phyloP scores from a whole-genome alignment of 37 sponge, comb jelly and placozoan species.

The Aplysina aerophoba region DNA sequence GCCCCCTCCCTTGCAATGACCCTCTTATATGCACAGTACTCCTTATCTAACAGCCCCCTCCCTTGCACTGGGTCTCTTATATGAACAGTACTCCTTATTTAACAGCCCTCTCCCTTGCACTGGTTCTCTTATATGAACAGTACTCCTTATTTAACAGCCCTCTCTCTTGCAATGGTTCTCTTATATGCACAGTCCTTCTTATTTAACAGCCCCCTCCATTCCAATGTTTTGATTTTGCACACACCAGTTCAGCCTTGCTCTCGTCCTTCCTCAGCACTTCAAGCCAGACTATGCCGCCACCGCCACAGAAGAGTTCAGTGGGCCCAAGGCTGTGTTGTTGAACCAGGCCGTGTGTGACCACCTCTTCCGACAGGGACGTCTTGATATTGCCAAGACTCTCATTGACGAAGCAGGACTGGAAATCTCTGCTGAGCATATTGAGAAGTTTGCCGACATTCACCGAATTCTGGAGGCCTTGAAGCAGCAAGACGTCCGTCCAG shows the following conservation, averaged over 20 bases:
- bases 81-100: too few species aligned
- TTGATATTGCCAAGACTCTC: conserved; percentile 72
- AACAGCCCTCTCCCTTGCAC: too few species aligned
- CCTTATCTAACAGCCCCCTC: too few species aligned
- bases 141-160: too few species aligned
- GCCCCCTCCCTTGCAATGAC: too few species aligned
- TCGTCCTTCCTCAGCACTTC: conserved; percentile 56
- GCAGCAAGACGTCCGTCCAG: conserved; percentile 54
- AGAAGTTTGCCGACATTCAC: conserved; percentile 74
- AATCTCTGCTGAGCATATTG: conserved; percentile 45
- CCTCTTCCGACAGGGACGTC: conserved; percentile 79
- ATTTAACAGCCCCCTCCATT: not conserved
- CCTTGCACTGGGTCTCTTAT: too few species aligned
- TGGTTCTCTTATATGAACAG: too few species aligned
- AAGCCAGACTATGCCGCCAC: conserved; percentile 54
- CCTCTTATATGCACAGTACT: too few species aligned
- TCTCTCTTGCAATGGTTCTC: too few species aligned
- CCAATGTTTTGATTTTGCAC: not conserved
- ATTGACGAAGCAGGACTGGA: conserved; percentile 64
- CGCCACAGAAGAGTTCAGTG: conserved; percentile 52
- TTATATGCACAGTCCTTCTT: too few species aligned
- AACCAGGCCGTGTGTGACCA: conserved; percentile 78
- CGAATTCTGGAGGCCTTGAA: conserved; percentile 67
- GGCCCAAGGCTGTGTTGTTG: conserved; percentile 33
- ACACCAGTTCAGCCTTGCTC: not conserved